Conservation (phyloP, 2,797 vertebrate genomes). For the Glyptemys insculpta region DNA sequence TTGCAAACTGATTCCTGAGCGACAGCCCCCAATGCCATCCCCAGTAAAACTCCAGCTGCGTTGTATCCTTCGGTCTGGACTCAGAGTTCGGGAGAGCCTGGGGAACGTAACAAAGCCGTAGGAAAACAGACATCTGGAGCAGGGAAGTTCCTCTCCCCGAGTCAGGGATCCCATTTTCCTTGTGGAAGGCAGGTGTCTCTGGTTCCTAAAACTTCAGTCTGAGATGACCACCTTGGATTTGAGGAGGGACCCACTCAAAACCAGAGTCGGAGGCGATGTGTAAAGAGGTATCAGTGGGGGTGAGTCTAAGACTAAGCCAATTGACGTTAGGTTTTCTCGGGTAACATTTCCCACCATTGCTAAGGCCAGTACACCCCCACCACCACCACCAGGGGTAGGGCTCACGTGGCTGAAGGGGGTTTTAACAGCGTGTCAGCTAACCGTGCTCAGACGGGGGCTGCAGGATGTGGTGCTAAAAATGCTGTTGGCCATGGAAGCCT, state of each 20-base stretch:
- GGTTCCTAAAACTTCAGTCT: neutral
- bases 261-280: neutral
- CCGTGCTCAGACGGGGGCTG: neutral
- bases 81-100: neutral
- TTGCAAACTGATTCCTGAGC: neutral
- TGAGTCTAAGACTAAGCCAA: neutral
- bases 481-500: neutral
- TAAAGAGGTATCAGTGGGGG: neutral
- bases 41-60: neutral
- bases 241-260: neutral
- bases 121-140: neutral
- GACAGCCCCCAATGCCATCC: neutral
- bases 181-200: fast-evolving
- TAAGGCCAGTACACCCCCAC: neutral
- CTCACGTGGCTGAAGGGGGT: neutral
- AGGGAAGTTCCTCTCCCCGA: neutral
- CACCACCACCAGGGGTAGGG: neutral
- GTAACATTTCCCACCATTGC: neutral
- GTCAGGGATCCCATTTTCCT: neutral
- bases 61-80: neutral
- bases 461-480: neutral
- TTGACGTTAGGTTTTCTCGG: neutral
- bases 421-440: neutral
- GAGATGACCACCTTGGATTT: neutral
- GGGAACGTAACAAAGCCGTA: neutral